Percentiles rank a stretch among this genome's conserved stretches.
Conservation (phyloP, 1,140 invertebrate genomes). For the Dysdera silvatica region DNA sequence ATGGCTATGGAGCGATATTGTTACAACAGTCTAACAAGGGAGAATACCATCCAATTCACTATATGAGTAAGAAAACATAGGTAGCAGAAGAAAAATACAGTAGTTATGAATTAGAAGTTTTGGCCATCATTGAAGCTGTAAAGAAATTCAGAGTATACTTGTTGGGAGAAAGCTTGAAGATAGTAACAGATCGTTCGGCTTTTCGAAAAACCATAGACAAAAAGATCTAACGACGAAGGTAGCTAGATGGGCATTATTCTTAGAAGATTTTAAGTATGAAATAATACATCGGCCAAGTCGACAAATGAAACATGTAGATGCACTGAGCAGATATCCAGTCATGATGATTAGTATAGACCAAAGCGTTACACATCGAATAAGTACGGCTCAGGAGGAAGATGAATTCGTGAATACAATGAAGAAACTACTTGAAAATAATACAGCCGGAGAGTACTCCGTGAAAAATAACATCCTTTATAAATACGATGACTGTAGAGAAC, state of each 20-base stretch:
- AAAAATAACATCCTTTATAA: neutral
- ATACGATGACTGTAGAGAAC: neutral
- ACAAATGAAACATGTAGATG: constrained; percentile 11
- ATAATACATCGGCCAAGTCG: neutral
- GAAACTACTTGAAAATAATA: neutral
- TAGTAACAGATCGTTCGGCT: constrained; percentile 18
- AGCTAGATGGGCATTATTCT: neutral
- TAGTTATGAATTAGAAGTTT: constrained; percentile 2
- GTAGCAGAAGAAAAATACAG: neutral
- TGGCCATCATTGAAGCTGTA: constrained; percentile 1
- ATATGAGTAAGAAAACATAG: neutral
- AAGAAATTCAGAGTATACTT: constrained; percentile 11
- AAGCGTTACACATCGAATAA: neutral
- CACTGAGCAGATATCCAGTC: neutral
- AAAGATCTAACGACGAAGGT: neutral
- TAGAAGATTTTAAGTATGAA: constrained; percentile 15
- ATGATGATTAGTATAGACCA: neutral
- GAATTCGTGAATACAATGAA: neutral
- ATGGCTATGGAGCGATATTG: constrained; percentile 43
- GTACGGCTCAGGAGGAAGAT: neutral
- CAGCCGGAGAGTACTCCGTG: neutral
- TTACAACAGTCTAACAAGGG: constrained; percentile 41
- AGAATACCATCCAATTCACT: neutral
- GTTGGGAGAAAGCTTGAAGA: neutral
- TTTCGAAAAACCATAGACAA: constrained; percentile 10